These are phyloP conservation scores for Anthonomus grandis DNA, from an alignment of 1,140 invertebrate genomes.

Conservation along the genomic window DNA sequence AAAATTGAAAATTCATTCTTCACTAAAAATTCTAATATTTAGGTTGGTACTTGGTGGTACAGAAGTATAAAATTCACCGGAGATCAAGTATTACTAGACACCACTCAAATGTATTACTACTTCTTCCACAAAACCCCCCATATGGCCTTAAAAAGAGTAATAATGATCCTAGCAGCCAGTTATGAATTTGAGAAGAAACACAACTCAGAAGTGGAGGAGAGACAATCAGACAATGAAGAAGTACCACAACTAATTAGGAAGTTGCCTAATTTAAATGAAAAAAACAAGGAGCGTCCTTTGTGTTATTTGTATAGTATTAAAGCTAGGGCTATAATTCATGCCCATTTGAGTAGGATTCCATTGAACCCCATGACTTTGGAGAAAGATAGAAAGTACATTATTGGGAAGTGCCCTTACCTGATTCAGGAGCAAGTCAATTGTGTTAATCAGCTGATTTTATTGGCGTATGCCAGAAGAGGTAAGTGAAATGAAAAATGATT, in stretches of 20 bases:
- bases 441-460: slow-evolving; percentile 87
- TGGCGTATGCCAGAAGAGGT: slow-evolving; percentile 88
- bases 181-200: slow-evolving; percentile 93
- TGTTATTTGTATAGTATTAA: slow-evolving; percentile 96
- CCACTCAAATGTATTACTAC: slow-evolving; percentile 92
- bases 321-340: slow-evolving; percentile 89
- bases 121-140: slow-evolving; percentile 94
- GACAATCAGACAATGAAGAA: slow-evolving; percentile 93
- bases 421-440: slow-evolving; percentile 97
- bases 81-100: slow-evolving; percentile 93
- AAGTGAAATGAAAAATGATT: slow-evolving; percentile 39
- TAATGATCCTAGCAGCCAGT: slow-evolving; percentile 95
- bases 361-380: slow-evolving; percentile 81
- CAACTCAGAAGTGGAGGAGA: slow-evolving; percentile 91
- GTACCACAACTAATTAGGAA: slow-evolving; percentile 91
- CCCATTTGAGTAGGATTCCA: slow-evolving; percentile 83
- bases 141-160: slow-evolving; percentile 90
- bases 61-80: slow-evolving; percentile 94
- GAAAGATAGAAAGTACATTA: slow-evolving; percentile 79
- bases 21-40: slow-evolving; percentile 38
- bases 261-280: slow-evolving; percentile 86
- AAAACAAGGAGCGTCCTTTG: slow-evolving; percentile 92
- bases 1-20: not conserved
- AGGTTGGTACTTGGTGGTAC: slow-evolving; percentile 98
- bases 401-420: slow-evolving; percentile 92